A percentile compares a stretch with the other conserved stretches of the same genome.
Evolutionary conservation across 2,113 vertebrate genomes (phyloP).

Genomic region (Myocastor coypus): DNA sequence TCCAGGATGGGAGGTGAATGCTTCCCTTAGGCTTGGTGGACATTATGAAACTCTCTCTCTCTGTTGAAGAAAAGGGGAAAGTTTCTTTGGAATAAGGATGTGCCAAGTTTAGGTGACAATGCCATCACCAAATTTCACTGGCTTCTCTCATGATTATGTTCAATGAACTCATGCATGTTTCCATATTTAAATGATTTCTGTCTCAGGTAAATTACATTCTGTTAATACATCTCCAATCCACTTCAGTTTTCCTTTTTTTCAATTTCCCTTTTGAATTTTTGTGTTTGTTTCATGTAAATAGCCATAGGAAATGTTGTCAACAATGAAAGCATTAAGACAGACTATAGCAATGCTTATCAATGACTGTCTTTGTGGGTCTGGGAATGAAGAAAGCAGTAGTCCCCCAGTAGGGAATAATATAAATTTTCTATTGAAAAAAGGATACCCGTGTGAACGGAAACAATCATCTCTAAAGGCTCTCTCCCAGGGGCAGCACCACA

Average conservation of each 20-base stretch:
- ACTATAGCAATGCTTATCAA: constrained; percentile 84
- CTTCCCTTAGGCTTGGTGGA: constrained; percentile 11
- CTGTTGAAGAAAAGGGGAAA: neutral
- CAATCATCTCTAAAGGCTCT: constrained; percentile 68
- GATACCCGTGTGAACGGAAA: constrained; percentile 76
- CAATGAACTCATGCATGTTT: neutral
- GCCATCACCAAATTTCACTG: constrained; percentile 21
- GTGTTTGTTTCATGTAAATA: constrained; percentile 78
- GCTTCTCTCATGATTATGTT: neutral
- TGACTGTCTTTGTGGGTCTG: constrained; percentile 81
- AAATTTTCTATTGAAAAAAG: constrained; percentile 86
- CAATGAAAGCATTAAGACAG: constrained; percentile 85
- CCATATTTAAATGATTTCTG: constrained; percentile 59
- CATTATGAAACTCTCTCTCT: constrained; percentile 37
- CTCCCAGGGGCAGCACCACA: constrained; percentile 57
- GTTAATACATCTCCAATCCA: neutral
- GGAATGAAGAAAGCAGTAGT: constrained; percentile 76
- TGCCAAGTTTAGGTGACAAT: constrained; percentile 18
- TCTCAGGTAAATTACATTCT: constrained; percentile 45
- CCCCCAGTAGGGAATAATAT: constrained; percentile 82
- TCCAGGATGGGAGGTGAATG: neutral
- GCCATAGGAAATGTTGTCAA: constrained; percentile 77
- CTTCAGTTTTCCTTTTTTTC: constrained; percentile 59
- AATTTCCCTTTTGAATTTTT: constrained; percentile 72
- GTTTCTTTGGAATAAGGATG: constrained; percentile 19